These are phyloP conservation scores for Tupaia chinensis DNA, from an alignment of 2,113 vertebrate genomes.

Conservation along the genomic window DNA sequence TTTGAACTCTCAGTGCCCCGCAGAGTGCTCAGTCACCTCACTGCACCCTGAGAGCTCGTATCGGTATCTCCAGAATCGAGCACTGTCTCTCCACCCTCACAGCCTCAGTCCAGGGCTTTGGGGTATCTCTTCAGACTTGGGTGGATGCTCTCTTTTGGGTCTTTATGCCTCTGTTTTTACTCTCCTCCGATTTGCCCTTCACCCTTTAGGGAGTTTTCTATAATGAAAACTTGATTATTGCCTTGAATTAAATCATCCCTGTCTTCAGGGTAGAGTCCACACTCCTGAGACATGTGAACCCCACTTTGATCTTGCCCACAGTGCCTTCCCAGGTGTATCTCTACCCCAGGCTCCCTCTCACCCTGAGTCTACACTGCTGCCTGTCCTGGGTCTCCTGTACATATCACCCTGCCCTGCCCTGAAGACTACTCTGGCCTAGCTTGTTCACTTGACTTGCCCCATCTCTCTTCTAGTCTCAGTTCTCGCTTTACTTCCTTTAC, in stretches of 20 bases:
- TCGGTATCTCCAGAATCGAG: not conserved
- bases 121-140: accelerated
- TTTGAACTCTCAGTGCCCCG: not conserved
- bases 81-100: accelerated
- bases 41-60: not conserved
- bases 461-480: not conserved
- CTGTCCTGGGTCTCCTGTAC: not conserved
- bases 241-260: not conserved
- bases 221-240: not conserved
- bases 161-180: not conserved
- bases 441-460: not conserved
- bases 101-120: accelerated
- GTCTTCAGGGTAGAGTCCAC: not conserved
- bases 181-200: not conserved
- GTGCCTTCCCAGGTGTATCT: not conserved
- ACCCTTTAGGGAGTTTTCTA: not conserved
- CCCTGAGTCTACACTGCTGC: not conserved
- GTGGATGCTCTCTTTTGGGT: not conserved
- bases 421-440: too few species aligned
- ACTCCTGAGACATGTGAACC: not conserved
- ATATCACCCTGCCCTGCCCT: too few species aligned
- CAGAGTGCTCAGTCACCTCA: accelerated
- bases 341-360: too few species aligned
- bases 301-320: too few species aligned
- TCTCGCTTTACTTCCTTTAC: not conserved